Base-by-base conservation (phyloP, 1,140 invertebrate species). In the Ostrea edulis region DNA sequence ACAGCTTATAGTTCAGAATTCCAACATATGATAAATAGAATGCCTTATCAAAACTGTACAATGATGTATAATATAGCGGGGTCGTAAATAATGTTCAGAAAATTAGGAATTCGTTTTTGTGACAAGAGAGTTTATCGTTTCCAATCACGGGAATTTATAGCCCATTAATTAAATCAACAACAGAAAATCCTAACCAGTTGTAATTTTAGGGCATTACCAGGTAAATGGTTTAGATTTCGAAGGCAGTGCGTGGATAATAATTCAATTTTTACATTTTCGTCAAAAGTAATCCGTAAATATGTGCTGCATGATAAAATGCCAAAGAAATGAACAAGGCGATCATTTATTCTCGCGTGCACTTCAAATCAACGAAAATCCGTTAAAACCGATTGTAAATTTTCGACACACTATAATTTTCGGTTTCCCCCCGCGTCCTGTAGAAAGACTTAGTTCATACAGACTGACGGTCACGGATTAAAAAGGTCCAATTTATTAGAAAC, bases 101-200 rank as follows among this genome's bases (percentile, higher is more conserved):
- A 77, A 77, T 14, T 9, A 29, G 25, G 9, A 77, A 77, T 35
- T 12, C 12, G 22, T 77, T 9, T 44, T 12, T 35, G 5, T 77
- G 68, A 77, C 68, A 77, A 11, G 22, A 12, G 14, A 25, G 22
- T 17, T 8, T 35, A 35, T 29, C 68, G 22, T 35, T 25, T 9
- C 22, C 68, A 77, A 71, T 77, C 22, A 77, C 68, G 12, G 68
- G 68, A 77, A 77, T 77, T 77, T 35, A 77, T 62, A 77, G 68
- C 25, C 29, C 68, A 77, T 77, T 77, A 77, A 77, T 77, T 29
- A 35, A 14, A 77, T 5, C 8, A 29, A 44, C 14, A 77, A 77
- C 25, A 35, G 12, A 62, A 62, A 29, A 77, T 3, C 14, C 22
- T 25, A 77, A 77, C 14, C 35, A 35, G 29, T 29, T 35, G 55